phyloP scores from a whole-genome alignment of 2,113 vertebrate genomes.

The Ageneiosus marmoratus region DNA sequence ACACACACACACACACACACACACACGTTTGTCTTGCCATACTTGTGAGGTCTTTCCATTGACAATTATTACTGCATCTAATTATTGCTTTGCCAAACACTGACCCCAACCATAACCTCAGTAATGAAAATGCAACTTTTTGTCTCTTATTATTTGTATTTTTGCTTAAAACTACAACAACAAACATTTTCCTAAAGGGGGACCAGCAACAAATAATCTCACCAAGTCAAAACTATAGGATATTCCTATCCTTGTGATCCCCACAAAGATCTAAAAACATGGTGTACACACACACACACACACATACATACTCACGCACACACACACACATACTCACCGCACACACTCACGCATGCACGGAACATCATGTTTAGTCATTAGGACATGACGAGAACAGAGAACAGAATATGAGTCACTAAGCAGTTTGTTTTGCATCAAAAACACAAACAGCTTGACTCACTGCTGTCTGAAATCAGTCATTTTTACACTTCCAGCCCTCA shows the following conservation, averaged over 20 bases:
- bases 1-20: no score
- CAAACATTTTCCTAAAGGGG: no score
- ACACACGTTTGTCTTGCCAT: no score
- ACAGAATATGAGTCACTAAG: slow-evolving; percentile 18
- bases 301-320: no score
- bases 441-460: slow-evolving; percentile 22
- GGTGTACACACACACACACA: neutral
- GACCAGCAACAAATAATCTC: neutral
- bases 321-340: neutral
- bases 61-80: neutral
- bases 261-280: no score
- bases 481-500: neutral
- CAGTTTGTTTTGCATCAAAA: slow-evolving; percentile 28
- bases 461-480: slow-evolving; percentile 2
- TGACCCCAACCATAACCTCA: neutral
- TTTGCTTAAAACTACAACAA: neutral
- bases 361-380: neutral
- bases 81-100: neutral
- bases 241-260: no score
- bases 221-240: neutral
- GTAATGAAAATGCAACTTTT: no score
- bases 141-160: no score
- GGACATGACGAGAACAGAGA: slow-evolving; percentile 4
- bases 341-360: no score
- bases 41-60: no score